Evolutionary conservation across 2,797 vertebrate genomes (phyloP).

Genomic region (Heliangelus exortis): DNA sequence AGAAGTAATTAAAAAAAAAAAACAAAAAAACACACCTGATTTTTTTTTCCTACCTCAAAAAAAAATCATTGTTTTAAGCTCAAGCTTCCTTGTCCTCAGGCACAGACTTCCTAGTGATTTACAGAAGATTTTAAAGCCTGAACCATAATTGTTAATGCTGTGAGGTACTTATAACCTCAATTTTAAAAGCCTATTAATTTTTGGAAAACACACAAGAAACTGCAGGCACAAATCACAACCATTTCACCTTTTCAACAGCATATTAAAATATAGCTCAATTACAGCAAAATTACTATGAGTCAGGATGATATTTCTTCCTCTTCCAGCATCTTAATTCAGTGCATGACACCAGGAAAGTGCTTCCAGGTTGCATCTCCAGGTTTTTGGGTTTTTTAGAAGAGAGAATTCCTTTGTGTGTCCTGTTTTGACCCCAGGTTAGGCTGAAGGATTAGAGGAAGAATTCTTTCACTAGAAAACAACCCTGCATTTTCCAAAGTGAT

Average conservation of each 20-base stretch:
- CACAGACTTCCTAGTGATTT: neutral
- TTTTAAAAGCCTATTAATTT: constrained; percentile 23
- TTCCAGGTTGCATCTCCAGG: neutral
- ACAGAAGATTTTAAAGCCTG: neutral
- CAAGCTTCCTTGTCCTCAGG: neutral
- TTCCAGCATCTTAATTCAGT: neutral
- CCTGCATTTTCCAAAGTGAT: neutral
- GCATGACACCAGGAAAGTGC: neutral
- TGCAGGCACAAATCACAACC: neutral
- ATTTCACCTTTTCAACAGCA: neutral
- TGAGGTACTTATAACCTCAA: neutral
- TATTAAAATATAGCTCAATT: neutral
- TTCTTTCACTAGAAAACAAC: neutral
- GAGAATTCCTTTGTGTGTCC: neutral
- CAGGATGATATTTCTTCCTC: neutral
- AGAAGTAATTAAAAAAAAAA: neutral
- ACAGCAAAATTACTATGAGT: neutral
- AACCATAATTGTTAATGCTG: neutral
- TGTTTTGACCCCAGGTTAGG: neutral
- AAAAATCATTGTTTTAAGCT: neutral
- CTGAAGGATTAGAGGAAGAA: neutral
- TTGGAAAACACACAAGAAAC: neutral
- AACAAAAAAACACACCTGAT: neutral
- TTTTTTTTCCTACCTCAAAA: neutral
- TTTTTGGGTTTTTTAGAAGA: neutral